Conservation (phyloP, 1,140 invertebrate genomes). For the Zaprionus vittiger region DNA sequence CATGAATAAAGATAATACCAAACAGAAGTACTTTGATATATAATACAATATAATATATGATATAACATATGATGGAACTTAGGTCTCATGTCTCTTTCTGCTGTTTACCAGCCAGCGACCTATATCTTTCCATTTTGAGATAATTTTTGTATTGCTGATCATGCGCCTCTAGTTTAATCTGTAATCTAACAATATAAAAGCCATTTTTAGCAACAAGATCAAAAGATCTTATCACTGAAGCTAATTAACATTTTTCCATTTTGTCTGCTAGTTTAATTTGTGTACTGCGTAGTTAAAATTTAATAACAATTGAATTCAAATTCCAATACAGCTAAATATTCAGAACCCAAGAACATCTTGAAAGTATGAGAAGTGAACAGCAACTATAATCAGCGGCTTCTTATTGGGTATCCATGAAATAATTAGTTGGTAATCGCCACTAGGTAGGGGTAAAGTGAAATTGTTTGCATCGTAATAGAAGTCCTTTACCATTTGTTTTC, state of each 20-base stretch:
- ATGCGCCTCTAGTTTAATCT: background rate
- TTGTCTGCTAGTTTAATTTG: background rate
- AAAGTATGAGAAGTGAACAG: constrained; percentile 11
- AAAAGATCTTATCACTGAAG: background rate
- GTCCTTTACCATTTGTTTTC: constrained; percentile 8
- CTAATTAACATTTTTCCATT: background rate
- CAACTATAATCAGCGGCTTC: background rate
- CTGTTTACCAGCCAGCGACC: too few relatives aligned
- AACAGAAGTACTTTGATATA: background rate
- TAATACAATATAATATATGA: too few relatives aligned
- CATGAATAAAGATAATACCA: background rate
- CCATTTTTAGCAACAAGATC: constrained; percentile 1
- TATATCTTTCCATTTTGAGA: background rate
- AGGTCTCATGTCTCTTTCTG: too few relatives aligned
- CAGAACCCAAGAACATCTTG: constrained; percentile 12
- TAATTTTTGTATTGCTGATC: background rate
- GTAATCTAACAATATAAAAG: background rate
- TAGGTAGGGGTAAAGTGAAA: constrained; percentile 18
- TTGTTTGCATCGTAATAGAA: constrained; percentile 13
- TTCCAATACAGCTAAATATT: background rate
- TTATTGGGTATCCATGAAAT: constrained; percentile 5
- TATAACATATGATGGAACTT: too few relatives aligned
- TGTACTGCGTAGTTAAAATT: background rate
- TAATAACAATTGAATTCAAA: background rate
- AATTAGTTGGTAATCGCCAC: constrained; percentile 24